Percentiles rank a stretch among this genome's conserved stretches.
Conservation (phyloP, 2,113 vertebrate species). For the Callospermophilus lateralis region DNA sequence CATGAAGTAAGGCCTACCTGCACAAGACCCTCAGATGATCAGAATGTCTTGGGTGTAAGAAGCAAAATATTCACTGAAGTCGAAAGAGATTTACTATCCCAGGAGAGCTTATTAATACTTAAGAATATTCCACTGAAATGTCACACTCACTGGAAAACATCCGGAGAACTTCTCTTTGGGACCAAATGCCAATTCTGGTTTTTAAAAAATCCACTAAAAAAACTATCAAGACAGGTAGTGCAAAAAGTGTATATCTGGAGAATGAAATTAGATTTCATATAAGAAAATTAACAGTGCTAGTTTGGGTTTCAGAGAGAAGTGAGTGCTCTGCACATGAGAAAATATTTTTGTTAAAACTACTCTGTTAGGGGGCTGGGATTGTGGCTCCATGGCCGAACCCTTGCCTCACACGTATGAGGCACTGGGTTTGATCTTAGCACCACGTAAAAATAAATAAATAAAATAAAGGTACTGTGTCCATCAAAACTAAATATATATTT, state of each 20-base stretch:
- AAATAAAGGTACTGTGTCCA: no score
- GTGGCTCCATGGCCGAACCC: no score
- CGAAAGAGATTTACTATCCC: slow-evolving; percentile 68
- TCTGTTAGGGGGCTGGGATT: neutral
- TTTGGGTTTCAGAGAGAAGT: neutral
- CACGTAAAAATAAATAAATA: no score
- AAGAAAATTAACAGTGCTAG: slow-evolving; percentile 51
- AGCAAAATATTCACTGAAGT: slow-evolving; percentile 58
- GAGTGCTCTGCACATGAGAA: neutral
- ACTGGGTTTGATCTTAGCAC: no score
- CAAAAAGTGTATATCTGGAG: neutral
- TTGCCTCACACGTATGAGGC: no score
- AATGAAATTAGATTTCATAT: slow-evolving; percentile 19
- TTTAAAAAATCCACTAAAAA: slow-evolving; percentile 12
- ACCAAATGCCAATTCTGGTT: slow-evolving; percentile 42
- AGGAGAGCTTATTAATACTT: slow-evolving; percentile 71
- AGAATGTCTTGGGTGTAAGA: slow-evolving; percentile 51
- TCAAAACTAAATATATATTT: no score
- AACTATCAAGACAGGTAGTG: neutral
- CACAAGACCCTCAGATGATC: neutral
- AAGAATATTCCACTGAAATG: slow-evolving; percentile 62
- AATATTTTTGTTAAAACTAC: slow-evolving; percentile 19
- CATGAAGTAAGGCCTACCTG: neutral
- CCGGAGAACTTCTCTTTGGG: slow-evolving; percentile 46
- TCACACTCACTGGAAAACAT: slow-evolving; percentile 74